A percentile compares a stretch with the other conserved stretches of the same genome.
Evolutionary conservation across 2,888 invertebrate species (phyloP).

Genomic region (Ophioninae sp.): DNA sequence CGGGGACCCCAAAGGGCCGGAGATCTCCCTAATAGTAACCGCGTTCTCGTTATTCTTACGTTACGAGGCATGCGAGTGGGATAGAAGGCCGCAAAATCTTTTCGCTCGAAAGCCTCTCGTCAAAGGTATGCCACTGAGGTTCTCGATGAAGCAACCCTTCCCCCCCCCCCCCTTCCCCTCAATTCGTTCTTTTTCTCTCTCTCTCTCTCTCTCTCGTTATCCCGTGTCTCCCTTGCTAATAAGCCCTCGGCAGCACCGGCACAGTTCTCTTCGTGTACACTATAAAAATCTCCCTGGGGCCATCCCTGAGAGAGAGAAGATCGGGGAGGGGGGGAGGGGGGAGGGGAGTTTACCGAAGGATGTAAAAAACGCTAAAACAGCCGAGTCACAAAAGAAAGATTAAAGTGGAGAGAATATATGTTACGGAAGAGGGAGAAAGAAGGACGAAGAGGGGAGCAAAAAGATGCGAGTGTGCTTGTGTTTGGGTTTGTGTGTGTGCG

Average conservation of each 20-base stretch:
- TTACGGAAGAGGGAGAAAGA: constrained; percentile 62
- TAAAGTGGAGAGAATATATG: constrained; percentile 74
- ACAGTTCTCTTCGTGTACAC: constrained; percentile 44
- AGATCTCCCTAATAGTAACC: neutral
- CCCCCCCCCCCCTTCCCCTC: constrained; percentile 51
- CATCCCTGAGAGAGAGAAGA: constrained; percentile 32
- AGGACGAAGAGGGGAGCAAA: constrained; percentile 47
- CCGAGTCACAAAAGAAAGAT: constrained; percentile 79
- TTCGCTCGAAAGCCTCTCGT: constrained; percentile 28
- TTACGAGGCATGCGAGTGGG: constrained; percentile 15
- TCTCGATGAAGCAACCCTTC: constrained; percentile 61
- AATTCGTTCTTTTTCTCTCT: constrained; percentile 56
- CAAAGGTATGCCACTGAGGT: constrained; percentile 46
- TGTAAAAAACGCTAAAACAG: constrained; percentile 78
- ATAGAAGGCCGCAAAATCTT: constrained; percentile 28
- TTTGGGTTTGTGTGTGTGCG: neutral
- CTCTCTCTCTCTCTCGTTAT: constrained; percentile 51
- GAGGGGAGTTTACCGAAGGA: constrained; percentile 71
- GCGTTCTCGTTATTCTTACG: constrained; percentile 17
- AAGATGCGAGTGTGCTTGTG: constrained; percentile 31
- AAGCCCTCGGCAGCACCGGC: constrained; percentile 68
- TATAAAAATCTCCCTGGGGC: constrained; percentile 52
- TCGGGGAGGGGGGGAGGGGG: constrained; percentile 47
- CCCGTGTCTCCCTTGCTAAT: constrained; percentile 68
- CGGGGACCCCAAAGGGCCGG: neutral